These are phyloP conservation scores for Pachyseris speciosa DNA, from an alignment of 64 coral and sea anemone species.

Conservation along the genomic window DNA sequence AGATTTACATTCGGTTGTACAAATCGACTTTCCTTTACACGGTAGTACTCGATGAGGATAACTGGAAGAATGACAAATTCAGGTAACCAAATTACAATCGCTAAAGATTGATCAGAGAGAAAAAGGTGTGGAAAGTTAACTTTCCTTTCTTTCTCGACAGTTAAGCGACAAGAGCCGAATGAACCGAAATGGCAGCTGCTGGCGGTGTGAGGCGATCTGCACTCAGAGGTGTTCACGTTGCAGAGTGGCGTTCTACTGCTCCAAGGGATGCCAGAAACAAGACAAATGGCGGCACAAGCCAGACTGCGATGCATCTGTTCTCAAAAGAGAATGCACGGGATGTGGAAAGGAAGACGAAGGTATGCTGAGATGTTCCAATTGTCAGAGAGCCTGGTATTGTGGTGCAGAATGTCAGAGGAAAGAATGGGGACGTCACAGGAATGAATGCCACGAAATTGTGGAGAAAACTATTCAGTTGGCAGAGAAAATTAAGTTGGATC, in stretches of 20 bases:
- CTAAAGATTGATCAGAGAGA: too few relatives aligned
- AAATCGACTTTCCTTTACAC: too few relatives aligned
- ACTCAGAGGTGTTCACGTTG: conserved; percentile 17
- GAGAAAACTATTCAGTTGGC: background rate
- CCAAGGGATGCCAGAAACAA: conserved; percentile 59
- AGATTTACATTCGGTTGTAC: too few relatives aligned
- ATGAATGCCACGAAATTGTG: background rate
- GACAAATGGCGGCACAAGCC: too few relatives aligned
- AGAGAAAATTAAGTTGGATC: background rate
- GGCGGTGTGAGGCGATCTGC: conserved; percentile 15
- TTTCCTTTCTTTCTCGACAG: too few relatives aligned
- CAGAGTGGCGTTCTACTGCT: conserved; percentile 18
- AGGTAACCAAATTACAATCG: too few relatives aligned
- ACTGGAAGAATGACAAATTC: too few relatives aligned
- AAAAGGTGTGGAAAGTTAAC: too few relatives aligned
- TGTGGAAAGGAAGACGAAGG: background rate
- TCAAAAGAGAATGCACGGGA: conserved; percentile 7
- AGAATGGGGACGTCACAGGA: background rate
- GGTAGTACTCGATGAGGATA: too few relatives aligned
- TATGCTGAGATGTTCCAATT: conserved; percentile 10
- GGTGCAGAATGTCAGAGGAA: conserved; percentile 17
- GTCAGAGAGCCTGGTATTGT: conserved; percentile 34
- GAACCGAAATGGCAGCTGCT: conserved; percentile 11
- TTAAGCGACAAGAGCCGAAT: too few relatives aligned
- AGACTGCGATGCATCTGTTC: conserved; percentile 27